Base-by-base conservation (phyloP, 2,797 vertebrate species). In the Hoplostethus mediterraneus region DNA sequence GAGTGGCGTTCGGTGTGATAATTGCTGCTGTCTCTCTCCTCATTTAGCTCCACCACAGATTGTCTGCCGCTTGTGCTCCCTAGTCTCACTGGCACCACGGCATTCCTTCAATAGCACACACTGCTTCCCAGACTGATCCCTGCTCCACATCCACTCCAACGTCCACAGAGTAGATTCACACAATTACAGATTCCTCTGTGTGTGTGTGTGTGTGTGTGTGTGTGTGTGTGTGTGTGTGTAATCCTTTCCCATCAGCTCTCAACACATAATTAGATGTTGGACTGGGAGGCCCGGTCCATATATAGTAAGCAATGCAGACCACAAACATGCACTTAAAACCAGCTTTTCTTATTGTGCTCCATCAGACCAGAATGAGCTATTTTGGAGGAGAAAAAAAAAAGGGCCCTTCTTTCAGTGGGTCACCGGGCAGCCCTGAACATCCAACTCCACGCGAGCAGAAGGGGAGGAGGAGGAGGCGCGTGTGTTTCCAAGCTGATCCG, bases 231-330 rank as follows among this genome's bases (percentile, higher is more conserved):
- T 21, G 21, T 21, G 21, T 21, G 21, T 21, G 82, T 81, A 82
- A 87, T 90, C 80, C 82, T 82, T 90, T 90, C 88, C 90, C 91
- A 93, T 90, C 92, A 90, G 83, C 0, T 54, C 83, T 78, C 81
- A 89, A 89, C 90, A 89, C 89, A 92, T 93, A 93, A 93, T 93
- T 92, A 92, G 90, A 93, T 67, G 92, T 90, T 92, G 85, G 87
- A 88, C 82, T 84, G 58, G 67, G 84, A 91, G 72, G 72, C 75
- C 53, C n/a, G 42, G 74, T 74, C 91, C 91, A 88, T 90, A 91
- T 92, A 93, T 91, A 93, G 87, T 86, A 88, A 92, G 89, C 89
- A 90, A 91, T 90, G 89, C 80, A 72, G 82, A 81, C 92, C 92
- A 79, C 91, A 92, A 88, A 85, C 89, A 89, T 89, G 85, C 82